Base-by-base conservation (phyloP, 2,113 vertebrate species). In the Speoplatyrhinus poulsoni region DNA sequence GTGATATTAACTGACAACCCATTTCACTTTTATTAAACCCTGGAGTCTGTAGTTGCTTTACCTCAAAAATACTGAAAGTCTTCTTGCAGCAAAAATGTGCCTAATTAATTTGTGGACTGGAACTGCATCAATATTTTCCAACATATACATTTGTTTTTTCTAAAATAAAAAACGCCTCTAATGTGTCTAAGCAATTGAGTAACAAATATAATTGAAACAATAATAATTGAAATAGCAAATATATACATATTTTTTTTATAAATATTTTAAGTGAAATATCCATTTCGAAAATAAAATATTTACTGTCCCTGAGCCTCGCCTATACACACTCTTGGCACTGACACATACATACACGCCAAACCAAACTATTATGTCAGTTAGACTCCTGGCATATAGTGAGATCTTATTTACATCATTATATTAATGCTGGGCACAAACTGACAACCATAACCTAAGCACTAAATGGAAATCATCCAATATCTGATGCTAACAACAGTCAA, bases 381-480 rank as follows among this genome's bases (percentile, higher is more conserved):
- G 81, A 81, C 76, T 85, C 62, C 36, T 91, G 90, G 88, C 89
- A 89, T 90, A 82, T 85, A 26, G 83, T 90, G 82, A 90, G 87
- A 90, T 92, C 84, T 91, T 91, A 92, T 92, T 92, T 90, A 82
- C 82, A 84, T 91, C 87, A 75, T 89, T 83, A 89, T 89, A 90
- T 90, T 91, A 86, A 89, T 87, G 82, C 86, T 71, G 80, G 85
- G 88, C 81, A 81, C 86, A 89, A 88, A 89, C 87, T 91, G 91
- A 93, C 92, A 92, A 89, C 85, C 90, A 91, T 85, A 91, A 89
- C 90, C 89, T 89, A 84, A 89, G 86, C 85, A 88, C 89, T 90
- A 92, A 92, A 93, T 92, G 89, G 89, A 91, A 93, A 90, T 90
- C 89, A 88, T 82, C 81, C 89, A 85, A 85, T 92, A 92, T 92